Conservation (phyloP, 1,140 invertebrate species). For the Eupristina koningsbergeri region DNA sequence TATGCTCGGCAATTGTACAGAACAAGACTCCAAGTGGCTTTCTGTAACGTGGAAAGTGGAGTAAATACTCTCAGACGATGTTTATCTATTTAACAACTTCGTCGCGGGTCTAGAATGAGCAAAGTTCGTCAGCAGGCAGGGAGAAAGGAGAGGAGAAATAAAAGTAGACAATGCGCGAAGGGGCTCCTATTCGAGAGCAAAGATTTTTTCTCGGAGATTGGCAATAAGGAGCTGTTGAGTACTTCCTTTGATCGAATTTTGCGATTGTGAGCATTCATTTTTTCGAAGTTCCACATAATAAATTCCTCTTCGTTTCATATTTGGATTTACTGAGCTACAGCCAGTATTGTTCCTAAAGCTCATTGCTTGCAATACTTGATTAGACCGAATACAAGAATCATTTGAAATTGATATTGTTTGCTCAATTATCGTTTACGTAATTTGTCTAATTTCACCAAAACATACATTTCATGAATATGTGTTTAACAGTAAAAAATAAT, state of each 20-base stretch:
- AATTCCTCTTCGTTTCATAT: not conserved
- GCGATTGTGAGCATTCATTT: not conserved
- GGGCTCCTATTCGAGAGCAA: not conserved
- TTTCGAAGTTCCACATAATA: not conserved
- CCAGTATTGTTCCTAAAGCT: not conserved
- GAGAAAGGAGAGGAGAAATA: not conserved
- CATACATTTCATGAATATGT: too few relatives aligned
- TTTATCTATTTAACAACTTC: slow-evolving; percentile 42
- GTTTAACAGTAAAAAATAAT: too few relatives aligned
- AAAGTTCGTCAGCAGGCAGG: not conserved
- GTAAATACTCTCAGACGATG: slow-evolving; percentile 42
- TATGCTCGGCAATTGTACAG: slow-evolving; percentile 28
- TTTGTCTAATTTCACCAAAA: too few relatives aligned
- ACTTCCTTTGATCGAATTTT: slow-evolving; percentile 17
- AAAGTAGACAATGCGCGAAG: not conserved
- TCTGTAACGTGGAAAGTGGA: slow-evolving; percentile 50
- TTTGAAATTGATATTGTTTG: too few relatives aligned
- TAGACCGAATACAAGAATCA: too few relatives aligned
- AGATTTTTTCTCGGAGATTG: slow-evolving; percentile 21
- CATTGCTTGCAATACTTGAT: too few relatives aligned
- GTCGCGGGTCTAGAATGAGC: slow-evolving; percentile 42
- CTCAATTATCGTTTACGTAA: too few relatives aligned
- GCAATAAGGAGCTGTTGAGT: slow-evolving; percentile 15
- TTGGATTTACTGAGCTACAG: not conserved
- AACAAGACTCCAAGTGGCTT: slow-evolving; percentile 30